Base-by-base conservation (phyloP, 1,140 invertebrate genomes). In the Dinoponera quadriceps region DNA sequence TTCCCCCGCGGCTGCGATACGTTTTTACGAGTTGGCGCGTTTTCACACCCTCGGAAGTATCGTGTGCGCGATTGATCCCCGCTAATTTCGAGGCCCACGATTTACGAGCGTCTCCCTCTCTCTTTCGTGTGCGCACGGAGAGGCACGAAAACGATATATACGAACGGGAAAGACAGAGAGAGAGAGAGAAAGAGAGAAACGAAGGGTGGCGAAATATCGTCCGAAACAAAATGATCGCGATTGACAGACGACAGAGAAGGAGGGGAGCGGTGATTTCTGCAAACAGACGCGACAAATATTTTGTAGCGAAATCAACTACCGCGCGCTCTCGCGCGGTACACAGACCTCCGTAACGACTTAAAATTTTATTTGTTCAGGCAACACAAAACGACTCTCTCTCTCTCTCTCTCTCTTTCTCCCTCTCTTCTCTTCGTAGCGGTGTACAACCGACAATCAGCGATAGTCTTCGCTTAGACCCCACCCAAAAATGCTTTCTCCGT, bases 251-350 rank as follows among this genome's bases (percentile, higher is more conserved):
- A 74, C 71, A 27, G 54, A 3, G 3, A n/a, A 66, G 74, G 38
- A 44, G 38, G 11, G 38, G 27, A 51, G 68, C 33, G 22, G 63
- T 80, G 65, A 80, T 80, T 80, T 80, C 51, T 57, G 20, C 65
- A 69, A 71, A 80, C 20, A 71, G 22, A 80, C 38, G 44, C n/a
- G 9, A 14, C 51, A 80, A 80, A 80, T 57, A 69, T 69, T 78
- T 80, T 80, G 69, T 27, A 63, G 25, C 18, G 20, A 44, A 69
- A 69, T 78, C 63, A 69, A 57, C 63, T 69, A 69, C 14, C n/a
- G 51, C 22, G 13, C 5, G 14, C 5, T 63, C 18, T 27, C 33
- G 38, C 38, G 3, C 38, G 38, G 3, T 9, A 9, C 38, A 48
- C 29, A 14, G 16, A 2, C 51, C 29, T 44, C 33, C 33, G 18